These are phyloP conservation scores for Elaphurus davidianus DNA, from an alignment of 2,113 vertebrate species.

Conservation along the genomic window DNA sequence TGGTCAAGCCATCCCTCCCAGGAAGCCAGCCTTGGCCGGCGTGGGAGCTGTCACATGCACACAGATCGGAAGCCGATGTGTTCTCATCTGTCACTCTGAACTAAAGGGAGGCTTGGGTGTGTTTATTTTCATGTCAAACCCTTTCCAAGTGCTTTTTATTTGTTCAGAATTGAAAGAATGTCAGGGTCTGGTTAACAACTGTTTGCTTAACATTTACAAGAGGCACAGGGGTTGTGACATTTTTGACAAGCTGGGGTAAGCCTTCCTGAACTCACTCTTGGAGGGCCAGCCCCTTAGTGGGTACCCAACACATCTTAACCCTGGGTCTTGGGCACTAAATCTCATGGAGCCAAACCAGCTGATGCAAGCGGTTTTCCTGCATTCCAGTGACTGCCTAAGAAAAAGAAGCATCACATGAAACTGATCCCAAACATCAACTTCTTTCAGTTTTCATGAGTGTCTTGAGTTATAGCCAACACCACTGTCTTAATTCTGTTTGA, in stretches of 20 bases:
- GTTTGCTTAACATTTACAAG: neutral
- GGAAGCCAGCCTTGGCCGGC: neutral
- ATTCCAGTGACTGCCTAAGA: neutral
- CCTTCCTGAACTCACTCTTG: neutral
- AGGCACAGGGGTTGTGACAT: neutral
- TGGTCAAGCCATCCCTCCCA: neutral
- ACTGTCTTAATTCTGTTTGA: neutral
- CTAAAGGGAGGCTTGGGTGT: neutral
- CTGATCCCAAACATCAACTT: rapidly evolving
- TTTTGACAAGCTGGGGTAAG: neutral
- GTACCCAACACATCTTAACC: neutral
- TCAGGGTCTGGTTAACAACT: neutral
- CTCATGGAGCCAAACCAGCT: neutral
- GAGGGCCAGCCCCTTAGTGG: neutral
- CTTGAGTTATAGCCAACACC: neutral
- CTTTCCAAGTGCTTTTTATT: neutral
- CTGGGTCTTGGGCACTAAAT: neutral
- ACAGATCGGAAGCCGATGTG: neutral
- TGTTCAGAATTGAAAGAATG: neutral
- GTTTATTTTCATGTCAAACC: neutral
- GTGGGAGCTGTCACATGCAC: neutral
- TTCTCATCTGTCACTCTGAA: neutral
- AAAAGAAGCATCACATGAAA: neutral
- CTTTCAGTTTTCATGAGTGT: neutral
- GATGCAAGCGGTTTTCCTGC: neutral